Evolutionary conservation across 2,888 invertebrate genomes (phyloP).

Genomic region (Trypoxylon attenuatum): DNA sequence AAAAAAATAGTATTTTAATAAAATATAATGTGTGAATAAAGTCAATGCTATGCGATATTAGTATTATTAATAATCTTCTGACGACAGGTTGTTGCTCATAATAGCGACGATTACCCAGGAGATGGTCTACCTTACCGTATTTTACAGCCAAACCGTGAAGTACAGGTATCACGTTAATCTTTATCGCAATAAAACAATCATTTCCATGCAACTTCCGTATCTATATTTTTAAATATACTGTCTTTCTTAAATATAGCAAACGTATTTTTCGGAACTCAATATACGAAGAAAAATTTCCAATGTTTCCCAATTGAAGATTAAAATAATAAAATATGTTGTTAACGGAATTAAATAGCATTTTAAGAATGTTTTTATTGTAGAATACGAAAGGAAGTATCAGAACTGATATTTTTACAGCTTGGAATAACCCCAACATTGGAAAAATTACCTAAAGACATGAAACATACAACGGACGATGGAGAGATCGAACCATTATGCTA

Average conservation of each 20-base stretch:
- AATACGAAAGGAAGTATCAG: not conserved
- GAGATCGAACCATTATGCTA: slow-evolving; percentile 11
- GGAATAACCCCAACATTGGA: slow-evolving; percentile 9
- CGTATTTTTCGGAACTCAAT: no score
- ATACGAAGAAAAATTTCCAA: no score
- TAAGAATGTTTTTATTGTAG: not conserved
- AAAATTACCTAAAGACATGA: slow-evolving; percentile 3
- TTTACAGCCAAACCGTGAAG: slow-evolving; percentile 32
- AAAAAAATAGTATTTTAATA: not conserved
- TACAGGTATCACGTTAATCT: slow-evolving; percentile 30
- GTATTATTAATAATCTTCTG: not conserved
- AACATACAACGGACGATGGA: not conserved
- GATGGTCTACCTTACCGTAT: slow-evolving; percentile 24
- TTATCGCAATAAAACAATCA: no score
- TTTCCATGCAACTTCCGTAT: no score
- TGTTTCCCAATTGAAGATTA: no score
- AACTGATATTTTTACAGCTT: slow-evolving; percentile 20
- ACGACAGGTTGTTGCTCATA: slow-evolving; percentile 61
- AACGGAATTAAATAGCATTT: not conserved
- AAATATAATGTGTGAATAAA: not conserved
- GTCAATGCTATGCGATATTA: not conserved
- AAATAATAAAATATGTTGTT: not conserved
- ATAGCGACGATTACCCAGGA: slow-evolving; percentile 58
- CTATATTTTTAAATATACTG: no score
- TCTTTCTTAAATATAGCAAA: no score